phyloP scores from a whole-genome alignment of 2,113 vertebrate genomes.

The Hyla sarda region DNA sequence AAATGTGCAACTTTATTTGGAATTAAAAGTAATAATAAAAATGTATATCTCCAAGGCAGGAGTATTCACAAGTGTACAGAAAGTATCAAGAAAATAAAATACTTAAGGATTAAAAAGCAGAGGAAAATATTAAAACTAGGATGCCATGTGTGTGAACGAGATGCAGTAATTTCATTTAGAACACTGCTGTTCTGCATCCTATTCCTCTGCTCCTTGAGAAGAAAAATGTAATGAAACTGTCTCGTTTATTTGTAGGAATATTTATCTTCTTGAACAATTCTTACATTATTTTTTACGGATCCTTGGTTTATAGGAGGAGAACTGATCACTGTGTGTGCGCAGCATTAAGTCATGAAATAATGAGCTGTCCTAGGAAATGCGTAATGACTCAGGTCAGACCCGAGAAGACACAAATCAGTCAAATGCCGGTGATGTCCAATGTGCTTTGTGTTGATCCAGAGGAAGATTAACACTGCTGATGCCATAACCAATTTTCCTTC shows the following conservation, averaged over 20 bases:
- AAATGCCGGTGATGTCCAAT: slow-evolving; percentile 4
- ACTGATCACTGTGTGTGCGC: neutral
- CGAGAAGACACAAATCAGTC: slow-evolving; percentile 2
- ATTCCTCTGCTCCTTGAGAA: slow-evolving; percentile 20
- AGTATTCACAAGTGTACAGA: neutral
- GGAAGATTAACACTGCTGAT: slow-evolving; percentile 27
- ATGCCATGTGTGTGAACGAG: neutral
- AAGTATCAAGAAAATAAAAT: neutral
- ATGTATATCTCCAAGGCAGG: neutral
- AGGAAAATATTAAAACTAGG: neutral
- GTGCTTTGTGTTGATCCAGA: slow-evolving; percentile 34
- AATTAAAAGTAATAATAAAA: neutral
- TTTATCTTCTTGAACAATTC: slow-evolving; percentile 27
- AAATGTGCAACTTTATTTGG: neutral
- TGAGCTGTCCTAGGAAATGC: slow-evolving; percentile 13
- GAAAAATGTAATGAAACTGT: slow-evolving; percentile 37
- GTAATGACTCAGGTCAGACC: slow-evolving; percentile 17
- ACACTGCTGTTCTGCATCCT: slow-evolving; percentile 12
- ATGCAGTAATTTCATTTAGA: slow-evolving; percentile 38
- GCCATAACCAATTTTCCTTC: slow-evolving; percentile 19
- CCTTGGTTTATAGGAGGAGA: neutral
- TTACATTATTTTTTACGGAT: neutral
- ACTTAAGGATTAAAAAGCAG: neutral
- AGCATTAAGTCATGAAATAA: slow-evolving; percentile 19
- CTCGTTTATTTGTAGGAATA: slow-evolving; percentile 29